Evolutionary conservation across 2,113 vertebrate species (phyloP).

Genomic region (pig (Sus scrofa)): DNA sequence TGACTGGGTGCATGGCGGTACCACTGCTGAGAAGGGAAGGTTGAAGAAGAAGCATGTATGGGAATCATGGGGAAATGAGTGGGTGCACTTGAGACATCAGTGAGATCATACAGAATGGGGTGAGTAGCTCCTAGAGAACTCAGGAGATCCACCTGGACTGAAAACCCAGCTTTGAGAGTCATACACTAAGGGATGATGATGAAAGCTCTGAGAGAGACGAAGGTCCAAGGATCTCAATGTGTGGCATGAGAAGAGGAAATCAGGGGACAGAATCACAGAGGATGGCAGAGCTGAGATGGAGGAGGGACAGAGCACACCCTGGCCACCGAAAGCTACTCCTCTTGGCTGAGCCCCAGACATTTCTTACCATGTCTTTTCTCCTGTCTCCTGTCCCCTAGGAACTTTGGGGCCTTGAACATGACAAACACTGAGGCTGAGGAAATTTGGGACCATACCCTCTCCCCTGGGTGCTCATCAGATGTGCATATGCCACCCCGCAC

Average conservation of each 20-base stretch:
- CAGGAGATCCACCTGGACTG: background rate
- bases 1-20: background rate
- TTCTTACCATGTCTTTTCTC: background rate
- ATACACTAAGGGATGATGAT: background rate
- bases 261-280: background rate
- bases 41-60: background rate
- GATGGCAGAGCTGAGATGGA: background rate
- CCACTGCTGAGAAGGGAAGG: background rate
- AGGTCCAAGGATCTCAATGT: background rate
- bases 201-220: background rate
- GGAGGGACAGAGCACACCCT: no score
- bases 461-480: background rate
- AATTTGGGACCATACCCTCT: background rate
- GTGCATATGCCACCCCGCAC: background rate
- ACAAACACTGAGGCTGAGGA: conserved; percentile 48
- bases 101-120: background rate
- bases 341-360: background rate
- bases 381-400: background rate
- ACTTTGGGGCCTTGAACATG: conserved; percentile 48
- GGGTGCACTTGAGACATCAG: background rate
- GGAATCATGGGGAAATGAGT: background rate
- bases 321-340: background rate
- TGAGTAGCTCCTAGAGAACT: background rate
- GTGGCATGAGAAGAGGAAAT: background rate
- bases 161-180: background rate